phyloP scores from a whole-genome alignment of 2,888 invertebrate species.

The Parnassius smintheus region DNA sequence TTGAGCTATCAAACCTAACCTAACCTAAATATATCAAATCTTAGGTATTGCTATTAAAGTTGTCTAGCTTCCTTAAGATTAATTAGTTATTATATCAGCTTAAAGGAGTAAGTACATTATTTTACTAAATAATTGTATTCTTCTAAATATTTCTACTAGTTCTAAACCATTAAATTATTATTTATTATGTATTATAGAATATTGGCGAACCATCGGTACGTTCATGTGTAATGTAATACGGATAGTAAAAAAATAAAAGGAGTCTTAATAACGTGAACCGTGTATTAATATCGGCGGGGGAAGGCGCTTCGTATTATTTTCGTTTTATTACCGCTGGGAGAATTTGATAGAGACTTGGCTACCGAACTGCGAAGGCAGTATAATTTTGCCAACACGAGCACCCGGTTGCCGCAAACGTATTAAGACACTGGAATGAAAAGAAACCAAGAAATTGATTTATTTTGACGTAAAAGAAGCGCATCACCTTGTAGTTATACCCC shows the following conservation, averaged over 20 bases:
- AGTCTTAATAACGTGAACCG: slow-evolving; percentile 57
- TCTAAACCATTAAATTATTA: too few species aligned
- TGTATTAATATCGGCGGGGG: slow-evolving; percentile 60
- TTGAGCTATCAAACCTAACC: too few species aligned
- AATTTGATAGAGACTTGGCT: slow-evolving; percentile 74
- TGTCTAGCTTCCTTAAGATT: too few species aligned
- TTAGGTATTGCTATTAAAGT: too few species aligned
- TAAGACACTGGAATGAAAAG: slow-evolving; percentile 69
- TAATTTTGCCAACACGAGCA: slow-evolving; percentile 66
- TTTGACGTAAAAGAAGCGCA: slow-evolving; percentile 49
- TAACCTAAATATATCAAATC: too few species aligned
- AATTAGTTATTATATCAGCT: too few species aligned
- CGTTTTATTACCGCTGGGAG: slow-evolving; percentile 67
- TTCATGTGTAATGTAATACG: slow-evolving; percentile 33
- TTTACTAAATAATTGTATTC: too few species aligned
- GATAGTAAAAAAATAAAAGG: slow-evolving; percentile 52
- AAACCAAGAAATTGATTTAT: slow-evolving; percentile 67
- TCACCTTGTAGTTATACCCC: slow-evolving; percentile 2
- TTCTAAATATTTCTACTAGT: too few species aligned
- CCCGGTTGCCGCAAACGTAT: slow-evolving; percentile 56
- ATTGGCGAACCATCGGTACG: slow-evolving; percentile 18
- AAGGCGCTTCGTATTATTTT: slow-evolving; percentile 64
- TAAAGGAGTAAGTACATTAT: too few species aligned
- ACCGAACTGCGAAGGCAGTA: slow-evolving; percentile 60
- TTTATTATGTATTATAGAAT: not conserved